Evolutionary conservation across 2,888 invertebrate genomes (phyloP), one percentile per base, ranked within the genome.

Genomic region (Sarcophaga caerulescens): DNA sequence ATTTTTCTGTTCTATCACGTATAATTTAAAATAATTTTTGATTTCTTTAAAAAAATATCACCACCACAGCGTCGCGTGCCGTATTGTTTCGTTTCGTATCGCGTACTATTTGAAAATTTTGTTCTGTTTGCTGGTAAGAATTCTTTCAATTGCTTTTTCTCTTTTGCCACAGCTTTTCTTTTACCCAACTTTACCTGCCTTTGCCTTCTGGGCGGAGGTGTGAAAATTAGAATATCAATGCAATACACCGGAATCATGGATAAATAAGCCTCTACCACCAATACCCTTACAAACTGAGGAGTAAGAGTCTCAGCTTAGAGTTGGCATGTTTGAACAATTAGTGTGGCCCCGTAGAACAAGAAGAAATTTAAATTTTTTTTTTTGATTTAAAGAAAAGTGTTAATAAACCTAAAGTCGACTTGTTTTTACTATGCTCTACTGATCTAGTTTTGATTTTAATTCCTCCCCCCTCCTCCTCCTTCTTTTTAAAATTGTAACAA

Each of bases 251-350:
- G 23, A 78, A 83, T 80, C 47, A 57, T 66, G 62, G 81, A 85
- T 85, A 86, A 84, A 83, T 83, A 86, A 60, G 3, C 0, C 35
- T 11, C 70, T 23, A 35, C 35, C 10, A 35, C 35, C 35, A 35
- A 35, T 35, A 35, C 70, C 4, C 44, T 47, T 14, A n/a, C n/a
- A 65, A 14, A 17, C 10, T 5, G 11, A 62, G 11, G 21, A 25
- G 2, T 35, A 6, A 59, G 62, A 57, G 79, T 59, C 45, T 65
- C 62, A 14, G 4, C 5, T 10, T 52, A 74, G 59, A 69, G 35
- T 70, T 80, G 10, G 84, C 88, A 84, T 85, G 88, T 52, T 25
- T 66, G 23, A 62, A 68, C 76, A 88, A 88, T 88, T 88, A 88
- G 85, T 81, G 52, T 44, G 44, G 11, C 23, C 23, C 12, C 62